Evolutionary conservation across 2,888 invertebrate genomes (phyloP).

Genomic region (Halocaridina rubra): DNA sequence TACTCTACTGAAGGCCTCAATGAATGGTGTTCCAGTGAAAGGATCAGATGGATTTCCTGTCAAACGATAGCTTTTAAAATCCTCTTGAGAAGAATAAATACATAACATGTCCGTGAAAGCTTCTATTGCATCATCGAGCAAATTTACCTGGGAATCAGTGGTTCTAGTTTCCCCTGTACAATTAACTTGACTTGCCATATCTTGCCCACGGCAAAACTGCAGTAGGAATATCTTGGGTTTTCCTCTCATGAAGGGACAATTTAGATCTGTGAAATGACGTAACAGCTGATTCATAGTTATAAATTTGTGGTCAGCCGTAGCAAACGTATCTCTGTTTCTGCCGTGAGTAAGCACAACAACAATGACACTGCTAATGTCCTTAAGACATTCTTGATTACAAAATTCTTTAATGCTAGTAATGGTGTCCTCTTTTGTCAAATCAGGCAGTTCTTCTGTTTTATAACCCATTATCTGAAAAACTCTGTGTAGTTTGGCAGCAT

Average conservation of each 20-base stretch:
- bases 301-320: not conserved
- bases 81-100: not conserved
- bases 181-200: not conserved
- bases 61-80: not conserved
- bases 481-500: not conserved
- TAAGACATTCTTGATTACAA: not conserved
- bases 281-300: not conserved
- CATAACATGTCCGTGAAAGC: not conserved
- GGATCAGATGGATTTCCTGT: not conserved
- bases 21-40: not conserved
- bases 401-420: not conserved
- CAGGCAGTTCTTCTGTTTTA: not conserved
- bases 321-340: not conserved
- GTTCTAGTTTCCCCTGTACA: not conserved
- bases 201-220: not conserved
- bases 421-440: not conserved
- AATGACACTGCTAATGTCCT: not conserved
- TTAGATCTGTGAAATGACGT: not conserved
- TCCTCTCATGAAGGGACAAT: not conserved
- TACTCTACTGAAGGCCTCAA: not conserved
- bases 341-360: not conserved
- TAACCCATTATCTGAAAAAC: not conserved
- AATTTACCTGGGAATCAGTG: not conserved
- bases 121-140: too few species aligned
- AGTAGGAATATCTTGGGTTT: not conserved